Evolutionary conservation across 2,888 invertebrate species (phyloP).

Genomic region (Thymelicus acteon): DNA sequence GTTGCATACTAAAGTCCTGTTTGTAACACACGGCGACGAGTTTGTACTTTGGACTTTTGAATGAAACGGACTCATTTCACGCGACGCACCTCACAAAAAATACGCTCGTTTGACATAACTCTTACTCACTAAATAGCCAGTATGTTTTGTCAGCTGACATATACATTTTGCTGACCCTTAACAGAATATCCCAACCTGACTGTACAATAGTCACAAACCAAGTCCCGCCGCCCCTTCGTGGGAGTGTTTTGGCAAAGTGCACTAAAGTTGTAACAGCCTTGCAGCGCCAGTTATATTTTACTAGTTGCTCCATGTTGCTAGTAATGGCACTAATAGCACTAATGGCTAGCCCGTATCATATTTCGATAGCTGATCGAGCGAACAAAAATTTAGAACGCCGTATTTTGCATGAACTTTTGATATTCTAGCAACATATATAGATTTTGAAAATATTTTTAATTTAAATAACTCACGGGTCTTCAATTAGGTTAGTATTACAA

Average conservation of each 20-base stretch:
- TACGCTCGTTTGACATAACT: no score
- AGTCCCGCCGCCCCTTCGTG: neutral
- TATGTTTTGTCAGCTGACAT: no score
- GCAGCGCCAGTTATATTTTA: slow-evolving; percentile 6
- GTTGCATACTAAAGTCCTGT: no score
- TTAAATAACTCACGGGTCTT: neutral
- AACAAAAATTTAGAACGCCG: slow-evolving; percentile 1
- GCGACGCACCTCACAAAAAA: no score
- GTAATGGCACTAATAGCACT: neutral
- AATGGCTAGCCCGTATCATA: slow-evolving; percentile 2
- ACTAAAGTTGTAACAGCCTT: slow-evolving; percentile 4
- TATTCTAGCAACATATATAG: no score
- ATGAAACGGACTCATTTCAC: no score
- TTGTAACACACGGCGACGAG: no score
- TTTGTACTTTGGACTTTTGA: no score
- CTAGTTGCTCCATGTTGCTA: neutral
- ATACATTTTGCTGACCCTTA: neutral
- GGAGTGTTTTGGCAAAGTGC: slow-evolving; percentile 9
- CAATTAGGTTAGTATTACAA: no score
- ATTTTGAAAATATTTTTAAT: no score
- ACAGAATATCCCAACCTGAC: neutral
- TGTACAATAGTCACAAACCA: neutral
- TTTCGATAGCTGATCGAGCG: neutral
- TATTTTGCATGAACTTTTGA: neutral
- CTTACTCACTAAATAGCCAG: no score